Base-by-base conservation (phyloP, 1,140 invertebrate species). In the Eueides isabella region DNA sequence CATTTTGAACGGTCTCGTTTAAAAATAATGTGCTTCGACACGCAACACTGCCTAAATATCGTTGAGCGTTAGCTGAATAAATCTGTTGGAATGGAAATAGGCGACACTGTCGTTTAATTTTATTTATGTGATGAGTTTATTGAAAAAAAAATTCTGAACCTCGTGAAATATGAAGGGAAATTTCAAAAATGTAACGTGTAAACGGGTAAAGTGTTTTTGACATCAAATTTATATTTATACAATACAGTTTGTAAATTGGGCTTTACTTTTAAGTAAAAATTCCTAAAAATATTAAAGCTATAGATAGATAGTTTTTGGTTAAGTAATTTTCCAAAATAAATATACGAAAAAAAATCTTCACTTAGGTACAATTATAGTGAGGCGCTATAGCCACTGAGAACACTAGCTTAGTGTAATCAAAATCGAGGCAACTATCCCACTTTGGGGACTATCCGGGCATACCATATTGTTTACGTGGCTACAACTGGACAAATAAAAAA, bases 11-110 rank as follows among this genome's bases (percentile, higher is more conserved):
- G 74, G 16, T 78, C 74, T 70, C 66, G 74, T 80, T 80, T 72
- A 70, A 77, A 83, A 82, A 79, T 80, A 85, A 85, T 85, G 78
- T 76, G 48, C 62, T 65, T 70, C 63, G 76, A 78, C 84, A 85
- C 80, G 82, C 85, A 80, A 83, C 69, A 19, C 48, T 62, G 64
- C 68, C 77, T 74, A 75, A 76, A 76, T 75, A 84, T 78, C 77
- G 75, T 68, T 69, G 30, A 63, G 31, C 71, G 68, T 70, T 70
- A 62, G 31, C 14, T 14, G 23, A 38, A 70, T 70, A 70, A 70
- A 70, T 70, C 68, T 29, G 61, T 33, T 62, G 61, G 26, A 62
- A 61, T 9, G 29, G 30, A 63, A 70, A 70, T 35, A 35, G 33
- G 31, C 33, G 68, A 70, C 68, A 70, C 55, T 70, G 62, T 33